These are phyloP conservation scores for Phytoseiulus persimilis DNA, from an alignment of 2,888 invertebrate genomes.

Conservation along the genomic window DNA sequence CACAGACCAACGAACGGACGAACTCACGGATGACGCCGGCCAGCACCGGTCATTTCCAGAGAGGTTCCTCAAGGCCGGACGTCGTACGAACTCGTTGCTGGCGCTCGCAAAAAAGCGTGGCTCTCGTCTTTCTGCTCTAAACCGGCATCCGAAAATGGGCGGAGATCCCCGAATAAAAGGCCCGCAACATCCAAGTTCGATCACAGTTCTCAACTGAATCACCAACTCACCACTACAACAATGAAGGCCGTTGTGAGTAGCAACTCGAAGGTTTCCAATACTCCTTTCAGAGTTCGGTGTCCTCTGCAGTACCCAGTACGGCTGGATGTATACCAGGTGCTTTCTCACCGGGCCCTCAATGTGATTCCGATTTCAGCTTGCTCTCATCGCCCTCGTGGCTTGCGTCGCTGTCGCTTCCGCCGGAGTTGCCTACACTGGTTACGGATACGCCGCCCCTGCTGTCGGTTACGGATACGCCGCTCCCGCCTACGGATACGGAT, in stretches of 20 bases:
- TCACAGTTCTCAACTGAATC: conserved; percentile 5
- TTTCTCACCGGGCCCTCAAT: no score
- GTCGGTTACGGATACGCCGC: conserved; percentile 32
- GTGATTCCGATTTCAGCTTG: neutral
- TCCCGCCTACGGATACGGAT: neutral
- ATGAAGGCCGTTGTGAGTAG: conserved; percentile 5
- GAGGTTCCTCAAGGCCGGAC: neutral
- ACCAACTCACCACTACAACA: neutral
- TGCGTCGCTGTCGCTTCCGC: conserved; percentile 25
- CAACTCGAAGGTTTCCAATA: neutral
- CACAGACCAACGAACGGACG: neutral
- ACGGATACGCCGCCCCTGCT: conserved; percentile 21
- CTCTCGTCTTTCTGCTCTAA: neutral
- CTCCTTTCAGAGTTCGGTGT: neutral
- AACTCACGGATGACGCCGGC: neutral
- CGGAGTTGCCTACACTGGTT: neutral
- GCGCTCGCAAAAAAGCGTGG: neutral
- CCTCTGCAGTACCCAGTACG: neutral
- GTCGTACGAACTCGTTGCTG: neutral
- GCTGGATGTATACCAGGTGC: no score
- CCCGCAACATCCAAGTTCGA: neutral
- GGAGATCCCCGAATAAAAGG: neutral
- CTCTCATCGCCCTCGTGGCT: conserved; percentile 26
- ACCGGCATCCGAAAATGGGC: neutral
- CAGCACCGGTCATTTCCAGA: neutral